Evolutionary conservation across 2,888 invertebrate genomes (phyloP), one percentile per base, ranked within the genome.

Genomic region (Miltochrista miniata): DNA sequence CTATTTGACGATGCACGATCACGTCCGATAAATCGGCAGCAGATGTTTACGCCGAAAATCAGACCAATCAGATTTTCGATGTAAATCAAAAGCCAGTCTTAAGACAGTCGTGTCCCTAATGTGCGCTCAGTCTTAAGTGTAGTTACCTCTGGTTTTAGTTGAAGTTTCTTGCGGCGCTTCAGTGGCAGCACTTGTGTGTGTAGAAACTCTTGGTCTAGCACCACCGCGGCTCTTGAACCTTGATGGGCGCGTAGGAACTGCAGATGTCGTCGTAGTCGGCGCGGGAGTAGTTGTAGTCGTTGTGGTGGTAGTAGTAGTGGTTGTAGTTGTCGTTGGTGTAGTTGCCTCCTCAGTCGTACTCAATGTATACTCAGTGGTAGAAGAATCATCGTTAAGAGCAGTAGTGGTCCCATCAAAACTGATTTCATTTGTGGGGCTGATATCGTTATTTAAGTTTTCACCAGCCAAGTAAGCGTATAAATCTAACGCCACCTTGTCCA

Each of bases 401-500:
- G 87, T 87, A 0, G 91, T 87, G 0, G 87, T 81, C 0, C 85
- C 86, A 39, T 91, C 91, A 31, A 85, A 81, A 42, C 62, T 62
- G 9, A 72, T 76, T 13, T 83, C 64, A 35, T 83, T 85, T 7
- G 88, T 80, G 1, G 85, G 83, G 48, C 83, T 90, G 8, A 92
- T 88, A 59, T 93, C 93, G 36, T 93, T 94, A 59, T 94, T 94
- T 18, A 93, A 82, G 64, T 94, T 94, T 65, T 93, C 93, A 14
- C 93, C 93, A 10, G 94, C 94, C 44, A 96, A 90, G 68, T 96
- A 95, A 0, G 97, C 97, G 73, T 97, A 97, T 41, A 97, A 87
- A 69, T 97, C 97, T 11, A 96, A 88, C 10, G 96, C 97, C 0
- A 96, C 95, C 85, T 96, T 96, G 74, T 96, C 96, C 95, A 96